Base-by-base conservation (phyloP, 2,888 invertebrate species). In the Acronicta psi region DNA sequence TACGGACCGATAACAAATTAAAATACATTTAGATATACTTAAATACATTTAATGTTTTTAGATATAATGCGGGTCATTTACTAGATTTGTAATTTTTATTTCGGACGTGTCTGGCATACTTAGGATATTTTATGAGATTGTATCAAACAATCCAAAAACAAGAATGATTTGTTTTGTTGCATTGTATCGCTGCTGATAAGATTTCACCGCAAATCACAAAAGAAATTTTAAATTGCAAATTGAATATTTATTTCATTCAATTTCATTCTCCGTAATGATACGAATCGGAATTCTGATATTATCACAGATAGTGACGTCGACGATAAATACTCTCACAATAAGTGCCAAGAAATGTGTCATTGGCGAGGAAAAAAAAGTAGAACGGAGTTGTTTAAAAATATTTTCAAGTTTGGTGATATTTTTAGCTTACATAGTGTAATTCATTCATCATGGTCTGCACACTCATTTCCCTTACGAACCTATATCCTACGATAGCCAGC, bases 341-440 rank as follows among this genome's bases (percentile, higher is more conserved):
- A 51, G 66, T 75, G 75, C 73, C 64, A 69, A 75, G 67, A 66
- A 67, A 67, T 68, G 40, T 60, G 62, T 58, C 59, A 64, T 42
- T 65, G 68, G 59, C 41, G 59, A 64, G 14, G 45, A 68, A 74
- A 69, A 59, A 36, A 23, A 23, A 5, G 7, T 23, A 7, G 5
- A 23, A 23, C 2, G 20, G 20, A 20, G 2, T 20, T n/a, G n/a
- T n/a, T n/a, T n/a, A n/a, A n/a, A n/a, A 20, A 20, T 20, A 20
- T 23, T 4, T 23, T 23, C n/a, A n/a, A n/a, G n/a, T n/a, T n/a
- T n/a, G 10, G 11, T 3, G 29, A 4, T 11, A 11, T 29, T 29
- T 29, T 29, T 3, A 29, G 29, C 29, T 29, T 29, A 11, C 2
- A 29, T 3, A 29, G 11, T 3, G 11, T 29, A 29, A 11, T 29